Base-by-base conservation (phyloP, 2,113 vertebrate species). In the Strigops habroptila region DNA sequence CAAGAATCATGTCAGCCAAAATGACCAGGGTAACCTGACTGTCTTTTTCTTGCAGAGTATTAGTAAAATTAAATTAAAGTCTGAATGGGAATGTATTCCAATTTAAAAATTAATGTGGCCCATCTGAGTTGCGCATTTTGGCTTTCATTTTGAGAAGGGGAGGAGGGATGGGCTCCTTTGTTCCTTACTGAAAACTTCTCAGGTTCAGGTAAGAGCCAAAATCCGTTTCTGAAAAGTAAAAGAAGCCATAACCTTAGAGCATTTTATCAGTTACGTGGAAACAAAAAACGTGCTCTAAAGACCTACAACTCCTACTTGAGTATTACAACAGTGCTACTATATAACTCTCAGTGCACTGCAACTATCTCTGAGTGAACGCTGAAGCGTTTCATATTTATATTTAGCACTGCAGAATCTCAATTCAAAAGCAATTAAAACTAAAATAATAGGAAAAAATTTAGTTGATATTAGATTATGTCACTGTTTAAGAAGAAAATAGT, bases 1-100 rank as follows among this genome's bases (percentile, higher is more conserved):
- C 96, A 97, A 97, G 96, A 98, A 95, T 94, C 75, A 79, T 82
- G 65, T 96, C 96, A 96, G 93, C 95, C 96, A 97, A 97, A 97
- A 97, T 86, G 92, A 94, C 88, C 82, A 92, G 70, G 71, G 83
- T 96, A 97, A 97, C 69, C 22, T 37, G 75, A 91, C 88, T 89
- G 68, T 79, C 86, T 74, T 62, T 95, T 82, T 73, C 65, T 63
- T 59, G 75, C 10, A 70, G 69, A 64, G 65, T 18, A 92, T 41
- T 60, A 88, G 57, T 51, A 96, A 97, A 97, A 98, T 94, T 93
- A 93, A 96, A 91, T 97, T 94, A 67, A 74, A 79, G 31, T 67
- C 80, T 89, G 39, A 64, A 88, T 17, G 65, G 53, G 35, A 95
- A 94, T 49, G 51, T 51, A 88, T 76, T 95, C 80, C 79, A 88